Conservation (phyloP, 2,113 vertebrate species). For the Canis aureus region DNA sequence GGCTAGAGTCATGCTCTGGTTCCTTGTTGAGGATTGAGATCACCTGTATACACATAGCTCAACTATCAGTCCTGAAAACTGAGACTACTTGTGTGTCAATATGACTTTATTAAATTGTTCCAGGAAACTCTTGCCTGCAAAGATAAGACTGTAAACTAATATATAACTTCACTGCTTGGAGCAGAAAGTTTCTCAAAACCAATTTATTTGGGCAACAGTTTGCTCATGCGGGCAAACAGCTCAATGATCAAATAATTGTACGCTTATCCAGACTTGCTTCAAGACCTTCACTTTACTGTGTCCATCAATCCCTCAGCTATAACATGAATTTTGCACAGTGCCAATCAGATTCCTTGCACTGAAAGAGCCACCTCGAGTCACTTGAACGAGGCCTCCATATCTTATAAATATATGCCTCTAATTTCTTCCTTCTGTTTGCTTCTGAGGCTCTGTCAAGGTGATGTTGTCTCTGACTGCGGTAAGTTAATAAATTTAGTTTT, state of each 20-base stretch:
- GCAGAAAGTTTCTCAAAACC: conserved; percentile 33
- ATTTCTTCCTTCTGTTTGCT: not conserved
- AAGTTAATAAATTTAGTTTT: not conserved
- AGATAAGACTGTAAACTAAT: conserved; percentile 26
- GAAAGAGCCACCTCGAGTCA: not conserved
- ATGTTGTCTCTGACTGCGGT: not conserved
- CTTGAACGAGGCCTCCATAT: not conserved
- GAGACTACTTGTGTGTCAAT: not conserved
- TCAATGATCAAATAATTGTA: not conserved
- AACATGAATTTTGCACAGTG: not conserved
- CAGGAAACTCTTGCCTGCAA: conserved; percentile 16
- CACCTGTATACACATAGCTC: not conserved
- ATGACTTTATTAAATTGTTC: conserved; percentile 7
- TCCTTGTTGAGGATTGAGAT: not conserved
- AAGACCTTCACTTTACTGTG: not conserved
- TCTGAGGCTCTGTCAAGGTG: not conserved
- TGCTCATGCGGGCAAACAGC: not conserved
- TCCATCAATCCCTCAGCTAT: not conserved
- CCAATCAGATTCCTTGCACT: not conserved
- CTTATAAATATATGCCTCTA: not conserved
- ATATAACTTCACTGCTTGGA: conserved; percentile 13
- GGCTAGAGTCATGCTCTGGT: not conserved
- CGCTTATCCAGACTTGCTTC: not conserved
- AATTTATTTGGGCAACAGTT: conserved; percentile 1
- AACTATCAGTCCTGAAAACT: not conserved